Percentiles rank a stretch among this genome's conserved stretches.
Evolutionary conservation across 2,797 vertebrate species (phyloP).

Genomic region (Acipenser oxyrinchus): DNA sequence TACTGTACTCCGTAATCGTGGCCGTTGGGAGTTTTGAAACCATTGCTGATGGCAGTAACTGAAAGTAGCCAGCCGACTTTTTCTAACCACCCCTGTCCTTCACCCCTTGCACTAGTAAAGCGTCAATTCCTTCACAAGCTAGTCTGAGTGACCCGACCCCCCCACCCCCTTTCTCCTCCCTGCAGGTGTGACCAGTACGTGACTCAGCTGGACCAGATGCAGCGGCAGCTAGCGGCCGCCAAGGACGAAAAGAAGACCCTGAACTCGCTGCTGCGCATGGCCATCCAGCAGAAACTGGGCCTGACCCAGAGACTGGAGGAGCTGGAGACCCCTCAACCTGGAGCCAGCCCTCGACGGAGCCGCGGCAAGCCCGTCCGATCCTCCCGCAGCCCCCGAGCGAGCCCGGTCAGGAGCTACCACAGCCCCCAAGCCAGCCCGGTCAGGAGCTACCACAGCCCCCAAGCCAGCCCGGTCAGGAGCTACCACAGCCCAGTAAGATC

Average conservation of each 20-base stretch:
- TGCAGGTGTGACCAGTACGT: constrained; percentile 79
- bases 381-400: constrained; percentile 35
- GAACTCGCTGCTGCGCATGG: constrained; percentile 74
- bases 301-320: constrained; percentile 72
- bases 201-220: constrained; percentile 79
- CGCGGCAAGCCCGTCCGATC: constrained; percentile 27
- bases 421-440: constrained; percentile 63
- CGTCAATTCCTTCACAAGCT: no score
- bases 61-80: no score
- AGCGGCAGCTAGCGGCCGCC: constrained; percentile 69
- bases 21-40: no score
- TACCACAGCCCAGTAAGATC: constrained; percentile 60
- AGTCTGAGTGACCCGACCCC: no score
- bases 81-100: no score
- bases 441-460: constrained; percentile 40
- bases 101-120: no score
- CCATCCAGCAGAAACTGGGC: constrained; percentile 78
- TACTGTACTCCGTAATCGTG: no score
- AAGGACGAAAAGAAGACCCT: constrained; percentile 81
- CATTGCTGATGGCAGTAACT: no score
- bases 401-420: constrained; percentile 49
- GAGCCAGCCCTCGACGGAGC: no score
- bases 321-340: constrained; percentile 47
- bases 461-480: constrained; percentile 52
- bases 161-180: constrained; percentile 4